Evolutionary conservation across 1,140 invertebrate species (phyloP).

Genomic region (Ceratina calcarata): DNA sequence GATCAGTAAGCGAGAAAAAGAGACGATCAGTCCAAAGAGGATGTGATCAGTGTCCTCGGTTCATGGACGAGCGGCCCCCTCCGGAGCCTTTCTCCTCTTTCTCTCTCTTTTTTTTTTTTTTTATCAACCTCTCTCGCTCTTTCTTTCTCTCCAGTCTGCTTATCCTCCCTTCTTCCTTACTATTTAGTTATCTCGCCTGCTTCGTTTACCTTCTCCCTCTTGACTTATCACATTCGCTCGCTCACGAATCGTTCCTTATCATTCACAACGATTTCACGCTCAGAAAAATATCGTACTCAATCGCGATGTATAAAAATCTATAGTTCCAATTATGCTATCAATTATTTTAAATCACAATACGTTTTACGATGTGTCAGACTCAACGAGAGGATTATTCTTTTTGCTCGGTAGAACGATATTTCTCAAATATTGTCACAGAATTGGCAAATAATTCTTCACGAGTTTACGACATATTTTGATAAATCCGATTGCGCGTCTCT

Average conservation of each 20-base stretch:
- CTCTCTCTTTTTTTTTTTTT: constrained; percentile 53
- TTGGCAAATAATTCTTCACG: background rate
- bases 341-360: too few relatives aligned
- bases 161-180: constrained; percentile 12
- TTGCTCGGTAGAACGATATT: too few relatives aligned
- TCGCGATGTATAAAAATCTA: too few relatives aligned
- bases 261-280: too few relatives aligned
- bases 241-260: too few relatives aligned
- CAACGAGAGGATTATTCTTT: too few relatives aligned
- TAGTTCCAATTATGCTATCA: too few relatives aligned
- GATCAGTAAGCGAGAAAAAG: constrained; percentile 75
- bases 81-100: constrained; percentile 76
- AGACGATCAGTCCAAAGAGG: constrained; percentile 68
- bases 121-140: constrained; percentile 51
- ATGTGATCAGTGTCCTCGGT: constrained; percentile 62
- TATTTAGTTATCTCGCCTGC: background rate
- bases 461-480: background rate
- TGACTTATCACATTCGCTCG: too few relatives aligned
- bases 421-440: background rate
- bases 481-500: background rate
- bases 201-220: background rate
- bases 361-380: too few relatives aligned
- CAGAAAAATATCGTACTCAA: too few relatives aligned
- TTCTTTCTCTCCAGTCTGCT: constrained; percentile 48
- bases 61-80: constrained; percentile 77